Evolutionary conservation across 2,113 vertebrate species (phyloP).

Genomic region (Erpornis zantholeuca): DNA sequence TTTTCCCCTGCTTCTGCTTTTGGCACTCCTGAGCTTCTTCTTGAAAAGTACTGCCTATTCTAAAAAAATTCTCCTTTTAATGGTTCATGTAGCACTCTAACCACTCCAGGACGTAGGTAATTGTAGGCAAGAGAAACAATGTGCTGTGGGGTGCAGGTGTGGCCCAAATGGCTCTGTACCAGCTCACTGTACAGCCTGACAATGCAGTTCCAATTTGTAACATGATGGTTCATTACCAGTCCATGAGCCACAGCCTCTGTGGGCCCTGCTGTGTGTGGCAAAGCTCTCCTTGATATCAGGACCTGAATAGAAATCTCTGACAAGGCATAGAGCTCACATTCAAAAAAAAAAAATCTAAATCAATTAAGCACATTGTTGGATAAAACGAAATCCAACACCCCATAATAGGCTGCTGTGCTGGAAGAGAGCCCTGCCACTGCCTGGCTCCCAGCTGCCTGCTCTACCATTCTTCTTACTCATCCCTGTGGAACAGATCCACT

Average conservation of each 20-base stretch:
- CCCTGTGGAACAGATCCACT: background rate
- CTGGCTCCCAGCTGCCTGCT: background rate
- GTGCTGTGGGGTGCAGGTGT: background rate
- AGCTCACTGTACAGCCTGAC: background rate
- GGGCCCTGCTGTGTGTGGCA: background rate
- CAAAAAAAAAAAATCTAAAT: background rate
- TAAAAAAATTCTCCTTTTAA: background rate
- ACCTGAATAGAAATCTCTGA: background rate
- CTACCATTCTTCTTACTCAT: background rate
- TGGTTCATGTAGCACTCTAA: background rate
- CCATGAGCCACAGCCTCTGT: background rate
- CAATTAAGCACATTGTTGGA: background rate
- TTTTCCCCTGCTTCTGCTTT: background rate
- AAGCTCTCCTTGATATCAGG: background rate
- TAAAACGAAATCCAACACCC: background rate
- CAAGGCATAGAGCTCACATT: background rate
- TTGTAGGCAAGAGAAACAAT: constrained; percentile 8
- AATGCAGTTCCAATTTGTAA: background rate
- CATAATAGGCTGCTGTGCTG: background rate
- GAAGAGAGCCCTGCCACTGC: background rate
- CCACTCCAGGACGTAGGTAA: background rate
- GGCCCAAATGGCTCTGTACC: background rate
- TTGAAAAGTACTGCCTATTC: background rate
- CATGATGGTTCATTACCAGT: background rate
- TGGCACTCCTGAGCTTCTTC: background rate